Conservation (phyloP, 2,113 vertebrate species). For the Meleagris gallopavo region DNA sequence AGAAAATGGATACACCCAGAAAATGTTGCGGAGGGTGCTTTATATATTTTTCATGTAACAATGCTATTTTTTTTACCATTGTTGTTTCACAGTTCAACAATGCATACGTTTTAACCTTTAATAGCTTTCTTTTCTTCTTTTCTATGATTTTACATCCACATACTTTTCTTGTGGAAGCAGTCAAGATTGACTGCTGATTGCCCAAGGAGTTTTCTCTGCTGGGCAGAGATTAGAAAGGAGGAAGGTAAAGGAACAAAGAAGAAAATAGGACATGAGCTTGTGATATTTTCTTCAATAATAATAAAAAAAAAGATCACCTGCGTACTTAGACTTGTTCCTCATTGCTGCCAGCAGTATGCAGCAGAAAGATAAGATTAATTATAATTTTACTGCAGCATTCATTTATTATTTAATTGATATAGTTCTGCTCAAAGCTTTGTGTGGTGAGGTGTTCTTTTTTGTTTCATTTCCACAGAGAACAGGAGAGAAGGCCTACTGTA, state of each 20-base stretch:
- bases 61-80: neutral
- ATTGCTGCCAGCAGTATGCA: neutral
- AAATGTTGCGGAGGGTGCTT: neutral
- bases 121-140: neutral
- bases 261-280: neutral
- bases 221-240: neutral
- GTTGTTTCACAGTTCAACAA: neutral
- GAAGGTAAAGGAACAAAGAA: neutral
- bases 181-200: neutral
- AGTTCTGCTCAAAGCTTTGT: neutral
- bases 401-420: neutral
- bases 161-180: neutral
- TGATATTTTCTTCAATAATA: neutral
- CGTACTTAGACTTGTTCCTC: neutral
- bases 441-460: neutral
- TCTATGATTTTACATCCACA: neutral
- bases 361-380: neutral
- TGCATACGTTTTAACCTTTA: fast-evolving
- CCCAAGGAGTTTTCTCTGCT: neutral
- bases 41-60: neutral
- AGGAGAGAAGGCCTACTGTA: neutral
- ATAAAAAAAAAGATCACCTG: neutral
- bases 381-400: neutral
- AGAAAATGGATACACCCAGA: neutral
- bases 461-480: neutral